A percentile compares a stretch with the other conserved stretches of the same genome.
These are phyloP conservation scores for Crepidodera aurea DNA, from an alignment of 2,888 invertebrate genomes.

Conservation along the genomic window DNA sequence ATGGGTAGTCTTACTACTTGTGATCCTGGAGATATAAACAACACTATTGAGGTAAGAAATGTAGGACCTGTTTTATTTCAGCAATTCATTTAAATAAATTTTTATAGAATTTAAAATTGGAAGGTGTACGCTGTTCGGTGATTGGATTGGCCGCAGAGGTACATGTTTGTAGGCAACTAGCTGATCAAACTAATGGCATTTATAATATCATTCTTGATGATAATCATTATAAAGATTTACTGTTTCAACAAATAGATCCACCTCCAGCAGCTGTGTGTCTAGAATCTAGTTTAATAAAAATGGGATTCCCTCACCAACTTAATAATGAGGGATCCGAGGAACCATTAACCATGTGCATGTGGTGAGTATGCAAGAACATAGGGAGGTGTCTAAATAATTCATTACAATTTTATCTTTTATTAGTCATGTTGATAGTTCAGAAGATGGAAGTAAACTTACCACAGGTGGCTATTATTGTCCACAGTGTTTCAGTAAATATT, in stretches of 20 bases:
- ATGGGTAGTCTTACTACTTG: conserved; percentile 96
- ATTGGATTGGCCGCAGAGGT: conserved; percentile 97
- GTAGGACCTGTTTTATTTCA: too few relatives aligned
- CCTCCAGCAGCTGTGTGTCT: conserved; percentile 76
- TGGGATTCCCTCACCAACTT: conserved; percentile 93
- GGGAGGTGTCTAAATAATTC: too few relatives aligned
- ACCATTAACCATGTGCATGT: conserved; percentile 91
- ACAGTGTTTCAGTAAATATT: conserved; percentile 98
- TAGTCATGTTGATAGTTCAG: conserved; percentile 83
- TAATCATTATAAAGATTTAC: conserved; percentile 73
- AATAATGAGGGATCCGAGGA: conserved; percentile 66
- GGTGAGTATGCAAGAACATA: conserved; percentile 64
- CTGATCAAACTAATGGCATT: conserved; percentile 85
- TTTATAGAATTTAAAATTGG: conserved; percentile 73
- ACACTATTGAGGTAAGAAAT: conserved; percentile 75
- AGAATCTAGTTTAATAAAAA: conserved; percentile 87
- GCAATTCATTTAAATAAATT: too few relatives aligned
- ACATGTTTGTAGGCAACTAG: conserved; percentile 85
- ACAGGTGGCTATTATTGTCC: conserved; percentile 88
- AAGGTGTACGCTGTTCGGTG: conserved; percentile 90
- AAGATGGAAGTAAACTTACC: conserved; percentile 72
- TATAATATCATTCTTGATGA: conserved; percentile 90
- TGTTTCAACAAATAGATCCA: conserved; percentile 73
- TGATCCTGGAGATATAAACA: conserved; percentile 92
- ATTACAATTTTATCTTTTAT: neutral